A percentile compares a stretch with the other conserved stretches of the same genome.
These are phyloP conservation scores for Papilio aristodemus DNA, from an alignment of 1,140 invertebrate genomes.

Conservation along the genomic window DNA sequence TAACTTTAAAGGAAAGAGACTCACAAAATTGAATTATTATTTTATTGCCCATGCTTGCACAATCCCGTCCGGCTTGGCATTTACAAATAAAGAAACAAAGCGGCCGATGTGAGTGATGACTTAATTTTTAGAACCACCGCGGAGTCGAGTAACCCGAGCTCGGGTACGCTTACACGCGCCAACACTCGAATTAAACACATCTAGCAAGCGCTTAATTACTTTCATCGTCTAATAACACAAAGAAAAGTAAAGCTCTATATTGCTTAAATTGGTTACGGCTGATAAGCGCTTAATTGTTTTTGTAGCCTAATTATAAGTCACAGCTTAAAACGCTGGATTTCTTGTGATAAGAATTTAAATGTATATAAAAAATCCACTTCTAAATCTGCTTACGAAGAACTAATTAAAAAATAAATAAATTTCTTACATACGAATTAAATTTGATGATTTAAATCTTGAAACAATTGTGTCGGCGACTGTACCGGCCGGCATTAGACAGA, in stretches of 20 bases:
- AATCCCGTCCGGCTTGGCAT: conserved; percentile 57
- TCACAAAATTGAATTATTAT: neutral
- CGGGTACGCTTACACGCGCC: conserved; percentile 21
- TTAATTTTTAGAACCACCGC: conserved; percentile 76
- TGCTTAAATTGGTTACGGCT: neutral
- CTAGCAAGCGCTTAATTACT: conserved; percentile 2
- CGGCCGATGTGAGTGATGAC: conserved; percentile 71
- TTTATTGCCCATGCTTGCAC: conserved; percentile 43
- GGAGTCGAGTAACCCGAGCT: conserved; percentile 53
- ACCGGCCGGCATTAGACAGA: neutral
- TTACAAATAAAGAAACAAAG: conserved; percentile 60
- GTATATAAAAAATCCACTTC: too few relatives aligned
- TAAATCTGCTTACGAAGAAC: too few relatives aligned
- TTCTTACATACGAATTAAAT: too few relatives aligned
- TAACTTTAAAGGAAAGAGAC: too few relatives aligned
- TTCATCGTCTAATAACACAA: neutral
- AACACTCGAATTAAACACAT: neutral
- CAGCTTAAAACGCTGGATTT: neutral
- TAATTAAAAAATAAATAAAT: neutral
- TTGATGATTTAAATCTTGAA: neutral
- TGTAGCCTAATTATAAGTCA: neutral
- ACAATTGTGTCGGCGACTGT: neutral
- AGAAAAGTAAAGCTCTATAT: neutral
- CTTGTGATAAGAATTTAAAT: neutral
- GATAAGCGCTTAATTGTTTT: neutral